Percentiles rank a stretch among this genome's conserved stretches.
These are phyloP conservation scores for Phytoseiulus persimilis DNA, from an alignment of 2,888 invertebrate species.

Conservation along the genomic window DNA sequence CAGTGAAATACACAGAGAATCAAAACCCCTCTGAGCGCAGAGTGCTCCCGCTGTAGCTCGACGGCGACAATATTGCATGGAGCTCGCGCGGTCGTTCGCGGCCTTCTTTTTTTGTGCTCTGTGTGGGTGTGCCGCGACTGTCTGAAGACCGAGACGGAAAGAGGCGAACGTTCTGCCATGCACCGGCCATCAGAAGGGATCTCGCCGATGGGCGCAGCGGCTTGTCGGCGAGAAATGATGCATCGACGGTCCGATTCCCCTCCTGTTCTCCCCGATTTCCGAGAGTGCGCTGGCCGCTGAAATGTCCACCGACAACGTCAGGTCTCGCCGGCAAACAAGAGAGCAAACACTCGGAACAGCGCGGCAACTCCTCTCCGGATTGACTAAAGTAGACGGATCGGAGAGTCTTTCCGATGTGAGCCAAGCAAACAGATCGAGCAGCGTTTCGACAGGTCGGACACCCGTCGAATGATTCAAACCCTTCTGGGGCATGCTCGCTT, in stretches of 20 bases:
- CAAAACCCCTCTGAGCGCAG: no score
- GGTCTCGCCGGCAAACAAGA: neutral
- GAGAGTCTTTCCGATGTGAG: neutral
- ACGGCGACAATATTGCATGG: neutral
- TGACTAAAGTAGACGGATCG: neutral
- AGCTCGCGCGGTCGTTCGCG: neutral
- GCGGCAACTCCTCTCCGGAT: neutral
- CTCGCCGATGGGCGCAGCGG: neutral
- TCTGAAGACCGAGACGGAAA: neutral
- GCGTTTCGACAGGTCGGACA: neutral
- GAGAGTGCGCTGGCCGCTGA: neutral
- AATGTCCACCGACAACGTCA: neutral
- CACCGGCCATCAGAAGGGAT: neutral
- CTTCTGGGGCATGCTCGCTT: neutral
- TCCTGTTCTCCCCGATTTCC: neutral
- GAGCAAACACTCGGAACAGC: neutral
- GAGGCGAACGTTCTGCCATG: neutral
- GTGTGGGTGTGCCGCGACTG: neutral
- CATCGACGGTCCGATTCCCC: neutral
- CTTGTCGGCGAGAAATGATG: neutral
- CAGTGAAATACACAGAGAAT: no score
- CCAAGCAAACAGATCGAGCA: neutral
- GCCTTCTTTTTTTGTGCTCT: neutral
- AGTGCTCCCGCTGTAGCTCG: no score
- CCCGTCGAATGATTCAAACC: neutral